These are phyloP conservation scores for Coracopsis vasa DNA, from an alignment of 2,113 vertebrate species.

Conservation along the genomic window DNA sequence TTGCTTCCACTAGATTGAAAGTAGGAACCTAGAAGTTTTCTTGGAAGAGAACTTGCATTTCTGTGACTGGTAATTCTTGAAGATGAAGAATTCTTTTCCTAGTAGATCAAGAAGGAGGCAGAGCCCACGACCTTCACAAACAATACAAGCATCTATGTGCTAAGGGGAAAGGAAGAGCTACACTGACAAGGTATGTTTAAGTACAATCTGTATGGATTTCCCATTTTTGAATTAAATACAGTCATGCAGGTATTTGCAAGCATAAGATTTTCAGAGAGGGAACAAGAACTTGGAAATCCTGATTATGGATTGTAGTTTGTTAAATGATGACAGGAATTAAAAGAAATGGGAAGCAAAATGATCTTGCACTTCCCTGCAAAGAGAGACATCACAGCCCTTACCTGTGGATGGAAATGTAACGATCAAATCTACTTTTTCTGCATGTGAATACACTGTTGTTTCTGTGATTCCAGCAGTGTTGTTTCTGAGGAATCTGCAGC, in stretches of 20 bases:
- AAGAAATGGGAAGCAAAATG: neutral
- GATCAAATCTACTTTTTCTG: neutral
- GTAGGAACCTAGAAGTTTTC: neutral
- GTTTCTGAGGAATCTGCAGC: neutral
- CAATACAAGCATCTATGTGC: neutral
- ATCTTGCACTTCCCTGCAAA: neutral
- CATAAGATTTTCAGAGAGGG: neutral
- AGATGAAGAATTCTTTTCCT: neutral
- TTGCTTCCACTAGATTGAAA: neutral
- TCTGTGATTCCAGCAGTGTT: neutral
- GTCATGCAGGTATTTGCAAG: neutral
- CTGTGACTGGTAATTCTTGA: conserved; percentile 1
- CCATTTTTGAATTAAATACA: neutral
- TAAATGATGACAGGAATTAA: neutral
- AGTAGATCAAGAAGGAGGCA: conserved; percentile 15
- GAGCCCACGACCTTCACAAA: neutral
- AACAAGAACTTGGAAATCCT: neutral
- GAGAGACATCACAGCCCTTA: neutral
- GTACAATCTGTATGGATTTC: neutral
- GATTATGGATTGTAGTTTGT: neutral
- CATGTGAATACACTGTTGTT: neutral
- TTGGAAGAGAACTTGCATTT: neutral
- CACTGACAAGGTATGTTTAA: conserved; percentile 40
- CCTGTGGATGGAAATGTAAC: neutral
- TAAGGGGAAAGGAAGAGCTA: conserved; percentile 17